Base-by-base conservation (phyloP, 2,888 invertebrate genomes). In the Meta bourneti region DNA sequence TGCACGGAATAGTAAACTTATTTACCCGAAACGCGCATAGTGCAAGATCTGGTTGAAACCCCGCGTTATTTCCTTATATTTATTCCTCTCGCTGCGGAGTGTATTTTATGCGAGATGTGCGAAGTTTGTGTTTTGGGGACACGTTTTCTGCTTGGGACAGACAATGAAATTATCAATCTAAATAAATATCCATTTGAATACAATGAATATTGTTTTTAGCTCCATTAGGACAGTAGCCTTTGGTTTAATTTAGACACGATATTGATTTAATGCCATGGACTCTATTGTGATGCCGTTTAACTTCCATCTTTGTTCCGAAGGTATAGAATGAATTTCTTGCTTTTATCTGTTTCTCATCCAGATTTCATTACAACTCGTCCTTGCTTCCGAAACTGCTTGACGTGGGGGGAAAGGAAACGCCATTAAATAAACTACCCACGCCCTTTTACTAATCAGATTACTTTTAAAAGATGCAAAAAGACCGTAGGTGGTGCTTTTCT, bases 201-300 rank as follows among this genome's bases (percentile, higher is more conserved):
- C 90, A 90, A 90, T 90, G 90, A 90, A 85, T 85, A 90, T 80
- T 90, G 85, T 90, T 80, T 90, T 90, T 69, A 74, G 51, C 49
- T 79, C 78, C 74, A 72, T 85, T 90, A 80, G 80, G 85, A 85
- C n/a, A 78, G 54, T 84, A 84, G 75, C 71, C 69, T 70, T 19
- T 34, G 75, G 49, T 70, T 78, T 78, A 83, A 83, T 78, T 77
- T 89, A 83, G 83, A 83, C 83, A 83, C n/a, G 83, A 89, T 82
- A 89, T 89, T 89, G 89, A 89, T 89, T 89, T 83, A 89, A 87
- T 71, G 86, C 86, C 20, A n/a, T 13, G 19, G 71, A 13, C 51
- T 52, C 49, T 49, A 49, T 82, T 77, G 83, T 61, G 19, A 13
- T 34, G 61, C 61, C 34, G n/a, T 61, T 79, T 13, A 54, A 7